Base-by-base conservation (phyloP, 2,113 vertebrate species). In the Thomomys bottae region DNA sequence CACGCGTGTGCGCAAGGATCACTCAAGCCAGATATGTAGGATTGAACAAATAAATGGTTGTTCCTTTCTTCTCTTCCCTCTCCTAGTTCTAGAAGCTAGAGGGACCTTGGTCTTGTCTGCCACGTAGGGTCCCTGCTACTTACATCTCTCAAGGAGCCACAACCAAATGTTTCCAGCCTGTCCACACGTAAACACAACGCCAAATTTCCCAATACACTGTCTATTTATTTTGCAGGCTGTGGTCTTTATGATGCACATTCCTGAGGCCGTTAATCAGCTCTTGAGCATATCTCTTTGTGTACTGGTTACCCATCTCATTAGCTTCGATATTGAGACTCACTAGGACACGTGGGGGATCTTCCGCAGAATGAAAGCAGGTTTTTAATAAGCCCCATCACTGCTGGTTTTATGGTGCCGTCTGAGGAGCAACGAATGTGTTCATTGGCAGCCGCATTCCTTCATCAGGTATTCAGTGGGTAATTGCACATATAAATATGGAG, bases 391-490 rank as follows among this genome's bases (percentile, higher is more conserved):
- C 93, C 97, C 96, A 97, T 97, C 97, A 97, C 97, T 34, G 8
- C 96, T 96, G 95, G 96, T 95, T 97, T 98, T 97, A 96, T 96
- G 88, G 94, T 85, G 81, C 95, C 94, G 94, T 97, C 98, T 97
- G 96, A 97, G 97, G 97, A 98, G 97, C 96, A 88, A 97, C 96
- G 97, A 97, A 97, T 97, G 95, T 95, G 97, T 97, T 97, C 97
- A 66, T 96, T 97, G 96, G 96, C 97, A 98, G 97, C 97, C 97
- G 97, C 96, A 96, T 96, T 96, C 96, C 94, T 97, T 97, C 97
- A 98, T 98, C 97, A 97, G 96, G 93, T 96, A 96, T 97, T 98
- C 97, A 97, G 95, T 96, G 96, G 95, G 95, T 95, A 97, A 94
- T 92, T 96, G 95, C 90, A 36, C 68, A 63, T 93, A 97, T 97